A percentile compares a stretch with the other conserved stretches of the same genome.
phyloP scores from a whole-genome alignment of 2,113 vertebrate genomes.

The Perognathus longimembris region DNA sequence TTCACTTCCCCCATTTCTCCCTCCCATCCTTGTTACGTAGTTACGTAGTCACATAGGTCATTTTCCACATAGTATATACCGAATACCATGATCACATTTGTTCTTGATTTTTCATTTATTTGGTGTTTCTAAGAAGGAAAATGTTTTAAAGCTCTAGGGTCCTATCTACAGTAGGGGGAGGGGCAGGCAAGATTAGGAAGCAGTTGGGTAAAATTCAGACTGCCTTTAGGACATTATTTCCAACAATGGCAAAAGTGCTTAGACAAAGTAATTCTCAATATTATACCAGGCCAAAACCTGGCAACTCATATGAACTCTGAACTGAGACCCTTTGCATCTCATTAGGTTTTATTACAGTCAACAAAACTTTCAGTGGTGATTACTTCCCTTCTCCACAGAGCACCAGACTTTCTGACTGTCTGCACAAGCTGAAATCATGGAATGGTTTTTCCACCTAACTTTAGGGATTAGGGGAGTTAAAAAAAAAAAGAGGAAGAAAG shows the following conservation, averaged over 20 bases:
- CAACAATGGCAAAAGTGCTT: neutral
- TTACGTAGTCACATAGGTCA: too few relatives aligned
- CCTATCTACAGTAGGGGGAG: neutral
- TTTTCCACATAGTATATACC: too few relatives aligned
- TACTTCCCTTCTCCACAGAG: conserved; percentile 61
- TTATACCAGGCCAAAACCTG: conserved; percentile 35
- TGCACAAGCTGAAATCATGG: conserved; percentile 56
- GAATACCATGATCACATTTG: too few relatives aligned
- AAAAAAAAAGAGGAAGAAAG: neutral
- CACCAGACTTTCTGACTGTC: conserved; percentile 8
- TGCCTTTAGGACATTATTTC: conserved; percentile 5
- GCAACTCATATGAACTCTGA: conserved; percentile 68
- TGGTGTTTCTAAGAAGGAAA: conserved; percentile 13
- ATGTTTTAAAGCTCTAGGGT: neutral
- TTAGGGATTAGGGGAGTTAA: neutral
- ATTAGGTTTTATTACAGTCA: conserved; percentile 76
- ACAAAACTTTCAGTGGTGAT: conserved; percentile 59
- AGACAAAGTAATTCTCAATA: neutral
- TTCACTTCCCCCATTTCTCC: too few relatives aligned
- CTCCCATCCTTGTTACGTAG: too few relatives aligned
- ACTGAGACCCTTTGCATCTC: neutral
- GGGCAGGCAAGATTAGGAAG: neutral
- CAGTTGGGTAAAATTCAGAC: neutral
- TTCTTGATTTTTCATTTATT: conserved; percentile 21
- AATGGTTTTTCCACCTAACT: conserved; percentile 55